A percentile compares a stretch with the other conserved stretches of the same genome.
phyloP scores from a whole-genome alignment of 2,888 invertebrate species.

The Acanthacorydalis orientalis region DNA sequence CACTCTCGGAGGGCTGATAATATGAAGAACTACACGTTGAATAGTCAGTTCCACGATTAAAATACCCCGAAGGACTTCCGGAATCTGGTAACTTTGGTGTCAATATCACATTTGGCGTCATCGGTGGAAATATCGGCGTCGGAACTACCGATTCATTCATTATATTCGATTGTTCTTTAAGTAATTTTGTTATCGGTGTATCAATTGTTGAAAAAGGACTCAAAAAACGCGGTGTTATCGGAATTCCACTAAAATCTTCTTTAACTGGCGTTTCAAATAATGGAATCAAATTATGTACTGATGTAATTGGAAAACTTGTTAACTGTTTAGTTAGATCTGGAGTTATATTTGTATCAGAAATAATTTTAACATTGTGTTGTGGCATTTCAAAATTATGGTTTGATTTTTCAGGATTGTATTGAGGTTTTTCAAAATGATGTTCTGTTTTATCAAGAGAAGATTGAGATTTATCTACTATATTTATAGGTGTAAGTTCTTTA shows the following conservation, averaged over 20 bases:
- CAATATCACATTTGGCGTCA: slow-evolving; percentile 21
- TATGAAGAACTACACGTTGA: slow-evolving; percentile 23
- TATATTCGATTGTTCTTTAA: slow-evolving; percentile 20
- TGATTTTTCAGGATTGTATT: neutral
- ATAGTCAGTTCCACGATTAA: slow-evolving; percentile 22
- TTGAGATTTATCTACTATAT: no score
- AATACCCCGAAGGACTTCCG: slow-evolving; percentile 11
- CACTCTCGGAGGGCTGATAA: slow-evolving; percentile 24
- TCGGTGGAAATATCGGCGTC: slow-evolving; percentile 21
- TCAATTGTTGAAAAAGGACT: slow-evolving; percentile 11
- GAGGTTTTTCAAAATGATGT: no score
- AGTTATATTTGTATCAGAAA: slow-evolving; percentile 2
- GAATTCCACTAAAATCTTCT: slow-evolving; percentile 10
- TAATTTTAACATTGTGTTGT: no score
- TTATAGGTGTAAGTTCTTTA: no score
- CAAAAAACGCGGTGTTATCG: slow-evolving; percentile 17
- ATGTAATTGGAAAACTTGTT: slow-evolving; percentile 9
- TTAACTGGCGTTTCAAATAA: slow-evolving; percentile 17
- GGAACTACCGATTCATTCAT: slow-evolving; percentile 18
- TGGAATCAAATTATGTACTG: slow-evolving; percentile 15
- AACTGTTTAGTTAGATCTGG: slow-evolving; percentile 8
- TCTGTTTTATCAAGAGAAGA: no score
- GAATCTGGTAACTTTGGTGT: slow-evolving; percentile 14
- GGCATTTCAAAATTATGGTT: no score
- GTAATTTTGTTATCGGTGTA: slow-evolving; percentile 21